A percentile compares a stretch with the other conserved stretches of the same genome.
phyloP scores from a whole-genome alignment of 2,888 invertebrate genomes.

The Rhimphoctona megacephalus region DNA sequence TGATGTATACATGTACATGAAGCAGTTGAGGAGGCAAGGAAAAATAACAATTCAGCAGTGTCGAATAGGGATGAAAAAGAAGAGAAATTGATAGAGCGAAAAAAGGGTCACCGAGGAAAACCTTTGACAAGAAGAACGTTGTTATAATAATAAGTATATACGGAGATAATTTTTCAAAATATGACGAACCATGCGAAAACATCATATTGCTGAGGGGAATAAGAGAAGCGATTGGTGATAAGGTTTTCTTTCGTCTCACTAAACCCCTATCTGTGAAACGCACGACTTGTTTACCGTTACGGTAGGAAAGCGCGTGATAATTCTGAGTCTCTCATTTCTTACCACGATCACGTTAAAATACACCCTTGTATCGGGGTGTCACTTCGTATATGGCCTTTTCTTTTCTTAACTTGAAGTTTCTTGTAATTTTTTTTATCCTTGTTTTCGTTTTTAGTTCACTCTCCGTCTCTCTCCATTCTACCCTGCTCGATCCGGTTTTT shows the following conservation, averaged over 20 bases:
- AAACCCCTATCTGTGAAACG: slow-evolving; percentile 57
- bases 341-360: slow-evolving; percentile 16
- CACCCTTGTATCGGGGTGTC: slow-evolving; percentile 14
- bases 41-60: slow-evolving; percentile 4
- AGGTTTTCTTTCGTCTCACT: not conserved
- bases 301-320: slow-evolving; percentile 45
- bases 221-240: slow-evolving; percentile 16
- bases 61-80: slow-evolving; percentile 3
- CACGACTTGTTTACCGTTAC: slow-evolving; percentile 63
- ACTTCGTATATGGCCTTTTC: slow-evolving; percentile 39
- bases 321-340: slow-evolving; percentile 39
- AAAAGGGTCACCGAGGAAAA: slow-evolving; percentile 5
- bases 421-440: not conserved
- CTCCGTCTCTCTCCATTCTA: not conserved
- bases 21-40: not conserved
- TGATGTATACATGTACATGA: slow-evolving; percentile 1
- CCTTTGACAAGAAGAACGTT: slow-evolving; percentile 25
- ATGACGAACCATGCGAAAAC: slow-evolving; percentile 37
- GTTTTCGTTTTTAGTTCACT: not conserved
- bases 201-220: not conserved
- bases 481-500: slow-evolving; percentile 20
- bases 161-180: slow-evolving; percentile 52
- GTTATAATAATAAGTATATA: slow-evolving; percentile 20
- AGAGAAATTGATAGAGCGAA: slow-evolving; percentile 25
- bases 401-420: slow-evolving; percentile 21